phyloP scores from a whole-genome alignment of 2,797 vertebrate genomes.

The Hafferia zeledoni region DNA sequence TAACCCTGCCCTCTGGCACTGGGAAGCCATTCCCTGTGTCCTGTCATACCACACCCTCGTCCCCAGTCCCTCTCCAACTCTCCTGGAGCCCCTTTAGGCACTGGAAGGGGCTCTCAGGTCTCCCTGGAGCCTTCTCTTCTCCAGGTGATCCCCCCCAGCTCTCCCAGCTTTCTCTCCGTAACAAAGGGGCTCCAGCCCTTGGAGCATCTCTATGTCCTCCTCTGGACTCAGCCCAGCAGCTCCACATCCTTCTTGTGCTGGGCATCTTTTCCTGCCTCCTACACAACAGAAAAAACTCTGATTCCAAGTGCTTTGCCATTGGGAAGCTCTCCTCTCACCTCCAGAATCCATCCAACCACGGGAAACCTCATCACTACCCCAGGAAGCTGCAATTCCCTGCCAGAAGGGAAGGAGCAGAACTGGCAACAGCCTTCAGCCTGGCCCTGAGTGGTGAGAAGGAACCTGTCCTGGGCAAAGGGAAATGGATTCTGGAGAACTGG shows the following conservation, averaged over 20 bases:
- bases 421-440: background rate
- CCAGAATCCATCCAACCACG: background rate
- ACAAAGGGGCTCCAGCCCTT: background rate
- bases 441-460: background rate
- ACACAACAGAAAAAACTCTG: background rate
- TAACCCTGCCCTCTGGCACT: fast-evolving
- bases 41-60: background rate
- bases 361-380: background rate
- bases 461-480: background rate
- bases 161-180: background rate
- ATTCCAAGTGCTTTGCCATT: background rate
- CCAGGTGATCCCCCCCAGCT: fast-evolving
- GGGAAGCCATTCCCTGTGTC: background rate
- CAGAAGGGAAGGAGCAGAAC: background rate
- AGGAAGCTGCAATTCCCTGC: background rate
- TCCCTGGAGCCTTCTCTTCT: background rate
- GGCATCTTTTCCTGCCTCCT: background rate
- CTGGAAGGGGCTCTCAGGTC: background rate
- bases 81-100: background rate
- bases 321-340: background rate
- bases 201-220: fast-evolving
- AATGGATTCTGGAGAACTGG: background rate
- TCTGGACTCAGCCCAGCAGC: background rate
- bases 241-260: background rate
- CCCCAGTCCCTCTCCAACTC: background rate